phyloP scores from a whole-genome alignment of 2,888 invertebrate species.

The Proisotoma minuta region DNA sequence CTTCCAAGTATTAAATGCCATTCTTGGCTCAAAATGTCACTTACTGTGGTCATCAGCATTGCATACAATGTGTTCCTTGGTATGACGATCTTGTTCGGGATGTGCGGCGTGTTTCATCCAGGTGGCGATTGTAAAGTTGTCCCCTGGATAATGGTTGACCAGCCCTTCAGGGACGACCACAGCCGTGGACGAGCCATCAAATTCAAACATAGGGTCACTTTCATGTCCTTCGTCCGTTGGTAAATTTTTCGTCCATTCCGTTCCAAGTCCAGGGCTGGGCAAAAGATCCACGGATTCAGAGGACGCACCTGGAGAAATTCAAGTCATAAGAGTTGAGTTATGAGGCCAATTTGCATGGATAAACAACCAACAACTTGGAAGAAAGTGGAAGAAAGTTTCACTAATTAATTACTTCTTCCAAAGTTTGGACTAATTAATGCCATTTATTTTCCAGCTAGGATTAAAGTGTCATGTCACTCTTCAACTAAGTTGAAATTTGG shows the following conservation, averaged over 20 bases:
- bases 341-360: no score
- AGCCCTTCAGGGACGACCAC: constrained; percentile 74
- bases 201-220: constrained; percentile 88
- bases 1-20: no score
- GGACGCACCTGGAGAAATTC: constrained; percentile 72
- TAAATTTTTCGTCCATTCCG: constrained; percentile 73
- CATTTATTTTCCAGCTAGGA: no score
- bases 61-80: constrained; percentile 94
- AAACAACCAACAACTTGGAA: constrained; percentile 32
- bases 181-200: constrained; percentile 85
- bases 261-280: constrained; percentile 70
- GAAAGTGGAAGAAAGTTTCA: constrained; percentile 10
- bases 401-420: not conserved
- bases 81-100: constrained; percentile 74
- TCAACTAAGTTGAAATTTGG: no score
- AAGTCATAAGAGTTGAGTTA: no score
- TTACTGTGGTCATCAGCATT: constrained; percentile 95
- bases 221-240: constrained; percentile 77
- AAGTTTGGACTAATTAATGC: constrained; percentile 1
- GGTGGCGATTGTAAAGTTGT: constrained; percentile 83
- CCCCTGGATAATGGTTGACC: constrained; percentile 69
- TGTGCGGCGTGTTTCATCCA: constrained; percentile 91
- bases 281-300: constrained; percentile 79
- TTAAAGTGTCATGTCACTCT: no score
- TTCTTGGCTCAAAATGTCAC: no score